Evolutionary conservation across 2,888 invertebrate genomes (phyloP).

Genomic region (Cryptus viduatorius): DNA sequence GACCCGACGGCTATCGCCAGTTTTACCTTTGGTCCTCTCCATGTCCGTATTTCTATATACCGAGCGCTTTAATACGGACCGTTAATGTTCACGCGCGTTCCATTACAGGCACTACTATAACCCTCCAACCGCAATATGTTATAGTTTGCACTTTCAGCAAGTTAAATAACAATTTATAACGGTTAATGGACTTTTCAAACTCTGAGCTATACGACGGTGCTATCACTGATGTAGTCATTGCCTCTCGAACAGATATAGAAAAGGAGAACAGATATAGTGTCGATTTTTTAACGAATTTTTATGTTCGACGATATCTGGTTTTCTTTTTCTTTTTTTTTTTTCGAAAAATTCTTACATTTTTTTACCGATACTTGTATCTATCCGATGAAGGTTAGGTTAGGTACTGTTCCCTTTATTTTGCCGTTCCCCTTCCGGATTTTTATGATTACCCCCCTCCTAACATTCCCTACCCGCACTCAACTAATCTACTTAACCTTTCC

Average conservation of each 20-base stretch:
- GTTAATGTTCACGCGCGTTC: slow-evolving; percentile 25
- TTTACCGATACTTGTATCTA: no score
- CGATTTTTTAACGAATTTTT: no score
- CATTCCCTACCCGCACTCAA: no score
- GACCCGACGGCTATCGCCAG: slow-evolving; percentile 9
- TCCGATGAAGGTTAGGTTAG: no score
- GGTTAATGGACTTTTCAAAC: slow-evolving; percentile 30
- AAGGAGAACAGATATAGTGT: background rate
- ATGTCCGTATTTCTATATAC: background rate
- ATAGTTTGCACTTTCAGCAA: slow-evolving; percentile 28
- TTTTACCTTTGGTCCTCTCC: slow-evolving; percentile 11
- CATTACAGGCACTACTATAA: slow-evolving; percentile 10
- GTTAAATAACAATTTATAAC: slow-evolving; percentile 21
- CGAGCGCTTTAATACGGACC: slow-evolving; percentile 17
- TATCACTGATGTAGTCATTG: background rate
- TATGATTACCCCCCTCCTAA: no score
- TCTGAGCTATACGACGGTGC: background rate
- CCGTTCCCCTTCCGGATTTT: no score
- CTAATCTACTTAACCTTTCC: no score
- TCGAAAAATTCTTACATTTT: no score
- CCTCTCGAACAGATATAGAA: no score
- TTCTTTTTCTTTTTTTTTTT: no score
- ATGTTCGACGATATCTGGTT: no score
- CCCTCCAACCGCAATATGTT: slow-evolving; percentile 8
- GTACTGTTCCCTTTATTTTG: no score